Conservation (phyloP, 1,140 invertebrate species). For the Eriosoma lanigerum region DNA sequence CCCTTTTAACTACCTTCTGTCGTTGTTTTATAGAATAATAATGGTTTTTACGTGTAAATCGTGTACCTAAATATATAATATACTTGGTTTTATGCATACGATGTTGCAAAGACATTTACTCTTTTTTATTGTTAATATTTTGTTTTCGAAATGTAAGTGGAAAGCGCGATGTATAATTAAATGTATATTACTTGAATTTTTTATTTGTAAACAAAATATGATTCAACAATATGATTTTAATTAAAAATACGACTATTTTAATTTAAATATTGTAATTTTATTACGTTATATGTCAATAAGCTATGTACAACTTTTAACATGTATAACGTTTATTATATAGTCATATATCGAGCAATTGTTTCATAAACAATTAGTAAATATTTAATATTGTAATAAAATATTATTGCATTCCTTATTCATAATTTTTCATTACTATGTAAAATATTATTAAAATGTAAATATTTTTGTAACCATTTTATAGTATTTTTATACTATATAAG, state of each 20-base stretch:
- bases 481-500: too few species aligned
- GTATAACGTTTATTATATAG: background rate
- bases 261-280: background rate
- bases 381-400: too few species aligned
- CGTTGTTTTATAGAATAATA: background rate
- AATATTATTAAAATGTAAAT: too few species aligned
- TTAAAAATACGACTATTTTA: background rate
- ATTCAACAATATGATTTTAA: background rate
- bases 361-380: background rate
- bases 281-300: background rate
- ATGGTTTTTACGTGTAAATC: background rate
- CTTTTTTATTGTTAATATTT: too few species aligned
- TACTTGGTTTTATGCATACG: background rate
- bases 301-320: background rate
- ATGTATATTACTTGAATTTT: background rate
- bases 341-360: background rate
- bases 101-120: background rate
- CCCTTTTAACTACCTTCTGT: background rate
- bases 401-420: too few species aligned
- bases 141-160: too few species aligned
- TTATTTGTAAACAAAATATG: background rate
- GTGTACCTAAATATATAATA: background rate
- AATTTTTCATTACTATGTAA: too few species aligned
- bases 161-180: too few species aligned
- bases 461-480: too few species aligned